A percentile compares a stretch with the other conserved stretches of the same genome.
Evolutionary conservation across 2,113 vertebrate genomes (phyloP).

Genomic region (Centropus unirufus): DNA sequence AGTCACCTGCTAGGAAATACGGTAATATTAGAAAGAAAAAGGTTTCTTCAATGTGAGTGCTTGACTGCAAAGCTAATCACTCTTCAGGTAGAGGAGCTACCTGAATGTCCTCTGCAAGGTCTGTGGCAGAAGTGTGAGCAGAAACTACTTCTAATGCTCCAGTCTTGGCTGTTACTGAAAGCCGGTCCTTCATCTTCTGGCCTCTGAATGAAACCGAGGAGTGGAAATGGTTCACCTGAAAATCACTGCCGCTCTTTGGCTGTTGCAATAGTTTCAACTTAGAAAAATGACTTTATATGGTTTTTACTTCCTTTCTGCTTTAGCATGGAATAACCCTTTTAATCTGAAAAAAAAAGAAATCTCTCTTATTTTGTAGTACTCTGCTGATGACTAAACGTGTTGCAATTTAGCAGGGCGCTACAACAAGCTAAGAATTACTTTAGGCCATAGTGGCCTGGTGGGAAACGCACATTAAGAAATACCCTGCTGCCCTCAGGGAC

Average conservation of each 20-base stretch:
- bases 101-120: not conserved
- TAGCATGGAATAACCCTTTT: not conserved
- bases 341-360: not conserved
- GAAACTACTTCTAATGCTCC: not conserved
- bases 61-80: not conserved
- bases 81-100: not conserved
- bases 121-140: not conserved
- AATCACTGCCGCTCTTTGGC: not conserved
- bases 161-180: not conserved
- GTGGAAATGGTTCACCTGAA: not conserved
- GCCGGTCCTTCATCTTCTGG: not conserved
- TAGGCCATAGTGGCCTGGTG: not conserved
- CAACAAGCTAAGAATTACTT: not conserved
- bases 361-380: not conserved
- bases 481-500: not conserved
- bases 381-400: not conserved
- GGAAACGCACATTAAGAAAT: not conserved
- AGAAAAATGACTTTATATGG: not conserved
- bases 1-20: not conserved
- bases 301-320: not conserved
- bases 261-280: not conserved
- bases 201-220: not conserved
- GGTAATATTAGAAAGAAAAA: not conserved
- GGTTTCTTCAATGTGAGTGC: not conserved
- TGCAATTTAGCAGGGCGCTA: not conserved